Conservation (phyloP, 2,888 invertebrate genomes). For the Terebella lapidaria region DNA sequence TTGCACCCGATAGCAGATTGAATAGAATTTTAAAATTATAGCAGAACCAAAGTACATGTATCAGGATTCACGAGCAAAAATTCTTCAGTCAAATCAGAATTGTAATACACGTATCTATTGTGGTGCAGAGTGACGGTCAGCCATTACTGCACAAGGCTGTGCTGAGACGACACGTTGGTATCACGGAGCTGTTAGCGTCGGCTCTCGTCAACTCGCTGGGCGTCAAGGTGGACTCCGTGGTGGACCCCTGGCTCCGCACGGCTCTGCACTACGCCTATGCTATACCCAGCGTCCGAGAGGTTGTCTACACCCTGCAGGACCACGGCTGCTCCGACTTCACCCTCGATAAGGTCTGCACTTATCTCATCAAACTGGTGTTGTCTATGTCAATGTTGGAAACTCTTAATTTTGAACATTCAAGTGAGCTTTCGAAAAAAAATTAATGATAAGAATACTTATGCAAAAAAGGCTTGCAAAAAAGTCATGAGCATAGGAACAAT, state of each 20-base stretch:
- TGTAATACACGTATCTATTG: too few relatives aligned
- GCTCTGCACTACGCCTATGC: conserved; percentile 44
- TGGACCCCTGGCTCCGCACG: conserved; percentile 43
- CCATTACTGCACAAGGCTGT: conserved; percentile 42
- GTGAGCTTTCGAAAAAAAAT: too few relatives aligned
- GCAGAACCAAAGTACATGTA: too few relatives aligned
- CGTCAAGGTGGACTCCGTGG: conserved; percentile 34
- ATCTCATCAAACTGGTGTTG: neutral
- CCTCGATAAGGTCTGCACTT: conserved; percentile 37
- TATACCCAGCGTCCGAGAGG: conserved; percentile 30
- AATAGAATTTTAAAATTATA: too few relatives aligned
- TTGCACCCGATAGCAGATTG: too few relatives aligned
- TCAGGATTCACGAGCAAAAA: too few relatives aligned
- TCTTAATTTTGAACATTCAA: neutral
- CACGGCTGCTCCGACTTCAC: conserved; percentile 41
- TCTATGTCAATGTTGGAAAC: neutral
- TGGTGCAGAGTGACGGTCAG: conserved; percentile 38
- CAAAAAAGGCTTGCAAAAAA: too few relatives aligned
- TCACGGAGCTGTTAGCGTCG: conserved; percentile 32
- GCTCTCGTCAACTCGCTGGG: conserved; percentile 30
- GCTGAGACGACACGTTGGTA: conserved; percentile 28
- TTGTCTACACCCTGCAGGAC: conserved; percentile 36
- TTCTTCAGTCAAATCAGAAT: too few relatives aligned
- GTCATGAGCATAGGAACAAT: too few relatives aligned
- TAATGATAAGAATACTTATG: too few relatives aligned